A percentile compares a stretch with the other conserved stretches of the same genome.
Conservation (phyloP, 64 coral and sea anemone species). For the Stylophora pistillata region DNA sequence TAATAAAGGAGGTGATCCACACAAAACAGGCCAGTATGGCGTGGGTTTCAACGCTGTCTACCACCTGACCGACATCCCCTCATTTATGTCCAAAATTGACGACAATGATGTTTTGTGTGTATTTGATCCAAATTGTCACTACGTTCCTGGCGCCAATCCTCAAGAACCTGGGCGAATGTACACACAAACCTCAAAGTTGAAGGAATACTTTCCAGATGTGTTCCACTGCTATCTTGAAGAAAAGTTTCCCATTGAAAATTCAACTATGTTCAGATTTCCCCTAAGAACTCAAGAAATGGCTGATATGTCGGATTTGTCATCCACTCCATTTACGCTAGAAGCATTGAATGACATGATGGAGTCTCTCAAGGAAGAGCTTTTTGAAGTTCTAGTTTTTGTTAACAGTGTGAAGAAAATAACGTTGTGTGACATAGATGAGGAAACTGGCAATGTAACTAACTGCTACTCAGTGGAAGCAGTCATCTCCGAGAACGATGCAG, state of each 20-base stretch:
- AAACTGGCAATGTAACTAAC: background rate
- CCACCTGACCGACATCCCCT: conserved; percentile 80
- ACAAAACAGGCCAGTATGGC: conserved; percentile 84
- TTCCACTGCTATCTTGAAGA: conserved; percentile 55
- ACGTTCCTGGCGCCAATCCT: conserved; percentile 52
- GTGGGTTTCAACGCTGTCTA: conserved; percentile 92
- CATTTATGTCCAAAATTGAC: conserved; percentile 55
- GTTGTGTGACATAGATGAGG: conserved; percentile 28
- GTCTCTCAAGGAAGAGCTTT: conserved; percentile 35
- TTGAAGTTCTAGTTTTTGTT: conserved; percentile 54
- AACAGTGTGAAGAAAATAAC: conserved; percentile 60
- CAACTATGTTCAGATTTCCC: conserved; percentile 65
- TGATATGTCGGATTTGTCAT: background rate
- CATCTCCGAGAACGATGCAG: conserved; percentile 29
- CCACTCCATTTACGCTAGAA: background rate
- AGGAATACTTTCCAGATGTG: conserved; percentile 60
- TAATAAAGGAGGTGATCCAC: conserved; percentile 80
- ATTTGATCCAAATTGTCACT: conserved; percentile 72
- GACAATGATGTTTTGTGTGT: conserved; percentile 77
- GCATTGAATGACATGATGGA: conserved; percentile 33
- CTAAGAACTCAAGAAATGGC: conserved; percentile 55
- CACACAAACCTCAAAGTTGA: conserved; percentile 28
- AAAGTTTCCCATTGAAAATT: conserved; percentile 48
- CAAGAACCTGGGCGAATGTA: conserved; percentile 63
- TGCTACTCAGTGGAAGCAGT: conserved; percentile 20